Evolutionary conservation across 1,140 invertebrate species (phyloP).

Genomic region (Drosophila busckii): DNA sequence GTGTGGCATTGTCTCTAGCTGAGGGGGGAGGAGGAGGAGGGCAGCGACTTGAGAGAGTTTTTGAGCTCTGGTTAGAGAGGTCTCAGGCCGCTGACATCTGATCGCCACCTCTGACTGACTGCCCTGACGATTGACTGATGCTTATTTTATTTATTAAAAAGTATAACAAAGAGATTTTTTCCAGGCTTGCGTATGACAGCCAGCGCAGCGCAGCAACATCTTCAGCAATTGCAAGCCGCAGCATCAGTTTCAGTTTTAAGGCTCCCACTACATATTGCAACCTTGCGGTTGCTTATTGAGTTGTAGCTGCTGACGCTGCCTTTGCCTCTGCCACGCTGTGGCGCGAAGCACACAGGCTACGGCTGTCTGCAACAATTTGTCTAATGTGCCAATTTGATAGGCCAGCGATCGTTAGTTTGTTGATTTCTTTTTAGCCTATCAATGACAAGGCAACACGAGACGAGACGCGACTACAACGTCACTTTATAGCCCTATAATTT

Average conservation of each 20-base stretch:
- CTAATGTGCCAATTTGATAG: conserved; percentile 71
- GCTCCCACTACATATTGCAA: conserved; percentile 5
- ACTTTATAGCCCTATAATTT: conserved; percentile 58
- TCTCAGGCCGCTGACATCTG: conserved; percentile 54
- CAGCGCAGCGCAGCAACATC: too few species aligned
- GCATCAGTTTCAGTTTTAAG: conserved; percentile 21
- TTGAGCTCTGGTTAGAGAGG: conserved; percentile 23
- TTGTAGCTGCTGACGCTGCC: conserved; percentile 37
- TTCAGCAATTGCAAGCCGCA: too few species aligned
- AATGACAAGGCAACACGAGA: conserved; percentile 37
- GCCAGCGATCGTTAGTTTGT: conserved; percentile 36
- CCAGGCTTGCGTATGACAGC: conserved; percentile 15
- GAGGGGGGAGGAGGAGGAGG: conserved; percentile 29
- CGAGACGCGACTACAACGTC: conserved; percentile 3
- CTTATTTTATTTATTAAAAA: too few species aligned
- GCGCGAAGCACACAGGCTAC: too few species aligned
- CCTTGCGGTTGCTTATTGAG: conserved; percentile 41
- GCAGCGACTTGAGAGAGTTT: neutral
- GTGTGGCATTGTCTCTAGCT: conserved; percentile 39
- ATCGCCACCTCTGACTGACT: conserved; percentile 42
- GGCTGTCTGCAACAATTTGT: conserved; percentile 58
- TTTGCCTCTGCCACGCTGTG: conserved; percentile 1
- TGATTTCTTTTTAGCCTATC: conserved; percentile 39
- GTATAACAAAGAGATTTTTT: too few species aligned
- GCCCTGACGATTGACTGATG: conserved; percentile 48